These are phyloP conservation scores for Scaptodrosophila lebanonensis DNA, from an alignment of 1,140 invertebrate species.

Conservation along the genomic window DNA sequence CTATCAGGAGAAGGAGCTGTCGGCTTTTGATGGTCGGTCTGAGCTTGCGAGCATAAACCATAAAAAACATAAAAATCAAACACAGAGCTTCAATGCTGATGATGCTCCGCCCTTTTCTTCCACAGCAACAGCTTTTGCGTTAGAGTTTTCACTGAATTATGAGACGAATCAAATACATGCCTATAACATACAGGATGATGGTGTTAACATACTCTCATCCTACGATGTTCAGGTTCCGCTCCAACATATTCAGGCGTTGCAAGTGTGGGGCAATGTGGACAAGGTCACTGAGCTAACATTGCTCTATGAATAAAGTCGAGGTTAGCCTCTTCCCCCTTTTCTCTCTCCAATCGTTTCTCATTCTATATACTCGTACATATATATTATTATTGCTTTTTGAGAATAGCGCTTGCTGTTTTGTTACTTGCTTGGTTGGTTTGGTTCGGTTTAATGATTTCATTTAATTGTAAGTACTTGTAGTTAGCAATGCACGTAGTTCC, in stretches of 20 bases:
- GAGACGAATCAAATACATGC: conserved; percentile 41
- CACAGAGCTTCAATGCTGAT: conserved; percentile 40
- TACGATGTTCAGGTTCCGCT: conserved; percentile 38
- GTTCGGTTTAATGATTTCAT: too few species aligned
- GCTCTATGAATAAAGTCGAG: conserved; percentile 33
- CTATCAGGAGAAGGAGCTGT: conserved; percentile 40
- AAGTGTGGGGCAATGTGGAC: conserved; percentile 71
- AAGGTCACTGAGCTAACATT: conserved; percentile 58
- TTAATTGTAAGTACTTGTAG: too few species aligned
- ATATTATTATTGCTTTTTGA: too few species aligned
- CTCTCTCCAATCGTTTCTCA: too few species aligned
- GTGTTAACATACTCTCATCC: conserved; percentile 46
- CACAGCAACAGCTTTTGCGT: conserved; percentile 60
- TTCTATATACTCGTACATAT: too few species aligned
- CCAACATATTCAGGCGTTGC: conserved; percentile 56
- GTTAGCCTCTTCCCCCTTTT: too few species aligned
- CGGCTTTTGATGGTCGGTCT: conserved; percentile 69
- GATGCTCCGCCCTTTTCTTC: conserved; percentile 47
- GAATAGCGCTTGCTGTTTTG: too few species aligned
- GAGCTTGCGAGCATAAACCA: too few species aligned
- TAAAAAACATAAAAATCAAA: too few species aligned
- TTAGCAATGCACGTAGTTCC: too few species aligned
- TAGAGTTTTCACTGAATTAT: conserved; percentile 64
- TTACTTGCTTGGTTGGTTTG: too few species aligned
- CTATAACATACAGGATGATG: conserved; percentile 48